Percentiles rank a stretch among this genome's conserved stretches.
Evolutionary conservation across 2,797 vertebrate species (phyloP).

Genomic region (Enteromius trimaculatus): DNA sequence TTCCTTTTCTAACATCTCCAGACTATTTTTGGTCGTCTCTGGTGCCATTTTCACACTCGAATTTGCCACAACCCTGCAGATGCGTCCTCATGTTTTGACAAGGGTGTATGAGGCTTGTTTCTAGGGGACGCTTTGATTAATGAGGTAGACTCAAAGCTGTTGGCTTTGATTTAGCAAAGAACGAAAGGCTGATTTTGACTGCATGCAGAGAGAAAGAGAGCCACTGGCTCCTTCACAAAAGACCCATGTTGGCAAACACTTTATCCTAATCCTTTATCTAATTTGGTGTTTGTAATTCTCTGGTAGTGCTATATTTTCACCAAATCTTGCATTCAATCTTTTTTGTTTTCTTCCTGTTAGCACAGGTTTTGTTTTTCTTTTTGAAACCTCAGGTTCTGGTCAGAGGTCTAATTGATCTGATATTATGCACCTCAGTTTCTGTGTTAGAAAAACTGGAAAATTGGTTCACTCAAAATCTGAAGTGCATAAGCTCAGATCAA

Average conservation of each 20-base stretch:
- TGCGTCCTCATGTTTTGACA: constrained; percentile 1
- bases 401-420: background rate
- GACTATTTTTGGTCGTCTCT: constrained; percentile 26
- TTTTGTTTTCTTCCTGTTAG: background rate
- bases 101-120: constrained; percentile 1
- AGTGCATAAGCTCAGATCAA: background rate
- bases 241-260: background rate
- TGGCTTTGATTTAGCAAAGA: constrained; percentile 33
- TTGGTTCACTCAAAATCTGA: background rate
- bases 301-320: background rate
- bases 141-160: constrained; percentile 32
- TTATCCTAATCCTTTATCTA: background rate
- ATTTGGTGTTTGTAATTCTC: background rate
- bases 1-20: background rate
- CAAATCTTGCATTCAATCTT: background rate
- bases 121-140: constrained; percentile 29
- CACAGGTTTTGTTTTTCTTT: background rate
- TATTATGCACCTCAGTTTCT: background rate
- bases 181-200: background rate
- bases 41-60: background rate
- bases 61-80: constrained; percentile 3
- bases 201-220: background rate
- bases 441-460: background rate
- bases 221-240: background rate
- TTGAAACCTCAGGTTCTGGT: background rate